Percentiles rank a stretch among this genome's conserved stretches.
Conservation (phyloP, 2,797 vertebrate species). For the Cephalopachus bancanus region DNA sequence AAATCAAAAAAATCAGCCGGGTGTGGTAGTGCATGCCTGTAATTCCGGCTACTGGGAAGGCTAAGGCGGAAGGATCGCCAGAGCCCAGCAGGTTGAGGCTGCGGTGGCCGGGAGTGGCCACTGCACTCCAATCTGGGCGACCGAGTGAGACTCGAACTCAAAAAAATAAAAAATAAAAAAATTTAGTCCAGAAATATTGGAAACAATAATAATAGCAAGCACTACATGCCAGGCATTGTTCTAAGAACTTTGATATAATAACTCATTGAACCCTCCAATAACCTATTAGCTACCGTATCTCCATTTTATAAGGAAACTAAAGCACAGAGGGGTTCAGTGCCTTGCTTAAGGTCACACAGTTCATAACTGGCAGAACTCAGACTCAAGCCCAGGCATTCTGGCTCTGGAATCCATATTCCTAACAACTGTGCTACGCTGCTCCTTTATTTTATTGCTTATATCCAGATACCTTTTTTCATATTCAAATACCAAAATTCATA, state of each 20-base stretch:
- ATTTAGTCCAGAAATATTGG: too few species aligned
- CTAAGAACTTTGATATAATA: background rate
- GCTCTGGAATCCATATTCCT: background rate
- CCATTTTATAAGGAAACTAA: conserved; percentile 3
- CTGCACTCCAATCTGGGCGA: too few species aligned
- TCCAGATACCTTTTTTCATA: conserved; percentile 1
- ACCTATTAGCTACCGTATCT: background rate
- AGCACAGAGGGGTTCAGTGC: background rate
- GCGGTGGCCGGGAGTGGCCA: too few species aligned
- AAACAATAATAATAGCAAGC: background rate
- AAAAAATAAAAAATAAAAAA: too few species aligned
- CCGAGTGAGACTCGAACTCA: too few species aligned
- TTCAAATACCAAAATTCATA: background rate
- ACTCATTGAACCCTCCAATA: background rate
- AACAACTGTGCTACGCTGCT: background rate
- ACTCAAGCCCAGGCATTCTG: background rate
- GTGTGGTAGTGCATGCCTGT: too few species aligned
- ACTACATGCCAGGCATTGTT: background rate
- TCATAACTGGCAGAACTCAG: background rate
- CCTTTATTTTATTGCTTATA: background rate
- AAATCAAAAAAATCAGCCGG: too few species aligned
- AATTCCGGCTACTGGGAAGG: too few species aligned
- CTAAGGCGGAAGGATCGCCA: too few species aligned
- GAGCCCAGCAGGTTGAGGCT: too few species aligned
- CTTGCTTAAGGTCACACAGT: background rate